phyloP scores from a whole-genome alignment of 1,140 invertebrate species.

The Parapsyche elsis region DNA sequence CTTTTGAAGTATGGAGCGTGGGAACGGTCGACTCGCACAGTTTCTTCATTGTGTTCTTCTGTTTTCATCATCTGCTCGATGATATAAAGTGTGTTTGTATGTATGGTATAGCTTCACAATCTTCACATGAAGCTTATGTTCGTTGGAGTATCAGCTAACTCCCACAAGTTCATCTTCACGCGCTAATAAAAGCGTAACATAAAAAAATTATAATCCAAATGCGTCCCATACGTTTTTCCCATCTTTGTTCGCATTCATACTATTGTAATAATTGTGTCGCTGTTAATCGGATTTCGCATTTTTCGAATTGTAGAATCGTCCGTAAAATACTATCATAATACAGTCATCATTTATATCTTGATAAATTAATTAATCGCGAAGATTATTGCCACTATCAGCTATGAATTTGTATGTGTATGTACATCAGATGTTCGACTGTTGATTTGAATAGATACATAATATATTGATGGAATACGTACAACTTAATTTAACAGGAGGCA shows the following conservation, averaged over 20 bases:
- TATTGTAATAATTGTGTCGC: constrained; percentile 1
- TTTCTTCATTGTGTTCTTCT: neutral
- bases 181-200: constrained; percentile 18
- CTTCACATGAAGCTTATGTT: constrained; percentile 4
- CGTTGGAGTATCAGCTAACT: neutral
- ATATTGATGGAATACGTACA: no score
- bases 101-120: no score
- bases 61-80: neutral
- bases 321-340: neutral
- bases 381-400: no score
- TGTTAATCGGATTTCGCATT: neutral
- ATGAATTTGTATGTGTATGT: no score
- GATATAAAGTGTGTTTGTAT: neutral
- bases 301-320: neutral
- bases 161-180: constrained; percentile 29
- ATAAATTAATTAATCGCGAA: no score
- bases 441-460: no score
- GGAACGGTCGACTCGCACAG: neutral
- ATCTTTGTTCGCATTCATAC: constrained; percentile 8
- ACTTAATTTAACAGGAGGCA: no score
- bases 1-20: neutral
- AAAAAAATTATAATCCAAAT: neutral
- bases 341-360: no score
- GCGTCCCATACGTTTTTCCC: neutral
- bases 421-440: no score